Evolutionary conservation across 2,113 vertebrate genomes (phyloP).

Genomic region (Fukomys damarensis): DNA sequence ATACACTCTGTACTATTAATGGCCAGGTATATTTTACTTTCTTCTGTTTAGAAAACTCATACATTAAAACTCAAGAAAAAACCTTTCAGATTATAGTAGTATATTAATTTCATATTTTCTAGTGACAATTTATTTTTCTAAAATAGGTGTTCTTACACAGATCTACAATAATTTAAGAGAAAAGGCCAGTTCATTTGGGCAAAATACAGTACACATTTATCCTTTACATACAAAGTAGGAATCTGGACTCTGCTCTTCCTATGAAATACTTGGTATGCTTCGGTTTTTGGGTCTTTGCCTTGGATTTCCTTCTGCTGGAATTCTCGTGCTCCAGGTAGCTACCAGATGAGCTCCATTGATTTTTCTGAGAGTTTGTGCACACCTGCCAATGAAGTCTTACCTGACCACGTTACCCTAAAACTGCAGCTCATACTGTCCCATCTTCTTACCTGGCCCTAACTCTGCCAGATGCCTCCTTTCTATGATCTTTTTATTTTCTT

Average conservation of each 20-base stretch:
- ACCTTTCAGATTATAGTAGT: background rate
- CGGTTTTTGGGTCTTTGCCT: background rate
- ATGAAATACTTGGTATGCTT: background rate
- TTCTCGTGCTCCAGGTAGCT: background rate
- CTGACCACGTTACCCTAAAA: background rate
- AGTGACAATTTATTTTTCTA: constrained; percentile 18
- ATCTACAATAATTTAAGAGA: constrained; percentile 11
- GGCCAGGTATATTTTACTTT: background rate
- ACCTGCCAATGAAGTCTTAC: background rate
- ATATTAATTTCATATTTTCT: constrained; percentile 14
- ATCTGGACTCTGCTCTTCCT: background rate
- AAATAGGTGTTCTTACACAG: constrained; percentile 24
- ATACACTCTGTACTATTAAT: background rate
- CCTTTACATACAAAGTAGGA: background rate
- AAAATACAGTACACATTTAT: background rate
- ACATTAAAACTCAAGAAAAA: constrained; percentile 25
- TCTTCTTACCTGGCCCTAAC: background rate
- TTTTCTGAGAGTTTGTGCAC: background rate
- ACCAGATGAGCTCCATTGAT: background rate
- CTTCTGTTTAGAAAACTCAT: background rate
- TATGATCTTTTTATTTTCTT: background rate
- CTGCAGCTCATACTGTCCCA: background rate
- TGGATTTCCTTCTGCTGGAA: background rate
- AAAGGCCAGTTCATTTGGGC: background rate
- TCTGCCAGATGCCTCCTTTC: background rate